A percentile compares a stretch with the other conserved stretches of the same genome.
These are phyloP conservation scores for Strix uralensis DNA, from an alignment of 2,113 vertebrate species.

Conservation along the genomic window DNA sequence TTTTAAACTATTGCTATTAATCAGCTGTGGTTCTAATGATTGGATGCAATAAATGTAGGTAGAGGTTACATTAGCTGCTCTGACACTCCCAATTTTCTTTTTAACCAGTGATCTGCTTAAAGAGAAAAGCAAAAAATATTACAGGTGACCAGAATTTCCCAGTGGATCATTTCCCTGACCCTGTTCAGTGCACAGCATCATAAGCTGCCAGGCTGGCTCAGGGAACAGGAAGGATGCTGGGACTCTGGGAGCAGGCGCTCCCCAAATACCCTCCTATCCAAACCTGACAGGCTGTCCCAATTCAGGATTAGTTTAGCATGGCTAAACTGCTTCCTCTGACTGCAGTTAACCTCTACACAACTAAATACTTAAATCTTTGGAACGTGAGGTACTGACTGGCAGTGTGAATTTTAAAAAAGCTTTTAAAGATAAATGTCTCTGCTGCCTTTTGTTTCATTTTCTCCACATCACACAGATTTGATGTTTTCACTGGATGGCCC, in stretches of 20 bases:
- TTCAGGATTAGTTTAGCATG: background rate
- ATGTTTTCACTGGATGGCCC: background rate
- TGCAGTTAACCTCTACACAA: background rate
- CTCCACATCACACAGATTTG: background rate
- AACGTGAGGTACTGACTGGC: background rate
- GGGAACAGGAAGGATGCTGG: background rate
- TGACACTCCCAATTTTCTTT: background rate
- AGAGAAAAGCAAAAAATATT: background rate
- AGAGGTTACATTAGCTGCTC: background rate
- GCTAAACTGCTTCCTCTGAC: background rate
- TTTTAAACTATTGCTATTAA: constrained; percentile 21
- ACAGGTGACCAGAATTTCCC: background rate
- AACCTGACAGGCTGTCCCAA: background rate
- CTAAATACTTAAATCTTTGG: background rate
- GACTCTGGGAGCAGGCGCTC: background rate
- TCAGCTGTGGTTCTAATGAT: background rate
- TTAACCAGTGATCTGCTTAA: background rate
- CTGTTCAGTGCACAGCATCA: background rate
- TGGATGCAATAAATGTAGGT: background rate
- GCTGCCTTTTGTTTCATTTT: background rate
- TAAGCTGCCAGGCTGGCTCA: background rate
- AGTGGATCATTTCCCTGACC: background rate
- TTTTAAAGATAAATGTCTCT: background rate
- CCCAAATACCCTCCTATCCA: background rate
- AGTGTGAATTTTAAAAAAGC: background rate